These are phyloP conservation scores for Rhopalosiphum maidis DNA, from an alignment of 1,140 invertebrate genomes.

Conservation along the genomic window DNA sequence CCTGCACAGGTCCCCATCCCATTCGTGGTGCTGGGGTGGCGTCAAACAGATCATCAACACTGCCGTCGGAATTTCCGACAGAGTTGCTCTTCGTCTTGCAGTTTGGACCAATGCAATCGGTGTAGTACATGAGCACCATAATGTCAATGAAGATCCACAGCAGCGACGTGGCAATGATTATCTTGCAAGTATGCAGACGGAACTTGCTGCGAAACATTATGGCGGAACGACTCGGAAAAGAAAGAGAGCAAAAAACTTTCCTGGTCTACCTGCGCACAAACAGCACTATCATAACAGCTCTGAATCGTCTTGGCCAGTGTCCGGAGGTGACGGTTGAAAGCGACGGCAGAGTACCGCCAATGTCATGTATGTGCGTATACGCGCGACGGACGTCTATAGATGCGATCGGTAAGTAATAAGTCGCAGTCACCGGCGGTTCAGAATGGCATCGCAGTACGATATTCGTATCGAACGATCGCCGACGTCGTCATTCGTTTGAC, in stretches of 20 bases:
- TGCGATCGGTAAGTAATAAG: not conserved
- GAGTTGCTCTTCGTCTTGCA: constrained; percentile 62
- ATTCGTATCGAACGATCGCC: not conserved
- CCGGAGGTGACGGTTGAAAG: constrained; percentile 31
- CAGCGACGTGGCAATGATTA: constrained; percentile 91
- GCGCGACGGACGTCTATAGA: not conserved
- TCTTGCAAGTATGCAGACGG: constrained; percentile 91
- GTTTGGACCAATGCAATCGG: constrained; percentile 81
- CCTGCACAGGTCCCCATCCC: not conserved
- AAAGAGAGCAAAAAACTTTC: not conserved
- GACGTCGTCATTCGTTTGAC: not conserved
- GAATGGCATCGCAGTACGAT: not conserved
- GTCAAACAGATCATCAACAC: constrained; percentile 5
- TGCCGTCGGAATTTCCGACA: not conserved
- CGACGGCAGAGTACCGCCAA: constrained; percentile 6
- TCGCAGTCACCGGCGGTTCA: not conserved
- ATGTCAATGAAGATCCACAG: constrained; percentile 96
- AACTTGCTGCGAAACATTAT: constrained; percentile 84
- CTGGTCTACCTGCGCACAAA: not conserved
- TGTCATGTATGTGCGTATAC: constrained; percentile 39
- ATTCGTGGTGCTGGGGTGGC: not conserved
- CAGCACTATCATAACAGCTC: constrained; percentile 33
- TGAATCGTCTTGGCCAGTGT: constrained; percentile 12
- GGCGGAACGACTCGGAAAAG: not conserved
- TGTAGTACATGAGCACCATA: constrained; percentile 89